phyloP scores from a whole-genome alignment of 2,888 invertebrate genomes.

The Lithophane socia region DNA sequence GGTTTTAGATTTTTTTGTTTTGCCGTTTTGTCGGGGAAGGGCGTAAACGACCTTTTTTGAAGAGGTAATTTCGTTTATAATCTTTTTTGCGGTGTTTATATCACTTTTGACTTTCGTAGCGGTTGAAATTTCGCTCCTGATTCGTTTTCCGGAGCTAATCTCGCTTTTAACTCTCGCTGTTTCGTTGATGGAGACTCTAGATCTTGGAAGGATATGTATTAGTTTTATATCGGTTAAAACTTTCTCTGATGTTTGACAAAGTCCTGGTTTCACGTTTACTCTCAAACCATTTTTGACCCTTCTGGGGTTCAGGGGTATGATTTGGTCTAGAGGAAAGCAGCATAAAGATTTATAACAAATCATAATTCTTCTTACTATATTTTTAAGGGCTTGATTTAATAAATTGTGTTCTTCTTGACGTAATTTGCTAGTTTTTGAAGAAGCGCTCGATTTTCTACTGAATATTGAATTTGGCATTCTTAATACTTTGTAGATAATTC shows the following conservation, averaged over 20 bases:
- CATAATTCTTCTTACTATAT: conserved; percentile 25
- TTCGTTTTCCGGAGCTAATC: neutral
- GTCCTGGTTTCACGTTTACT: neutral
- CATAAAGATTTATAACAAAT: conserved; percentile 53
- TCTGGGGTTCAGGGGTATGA: conserved; percentile 29
- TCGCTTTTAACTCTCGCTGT: conserved; percentile 10
- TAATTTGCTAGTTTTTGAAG: conserved; percentile 7
- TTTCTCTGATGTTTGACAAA: conserved; percentile 9
- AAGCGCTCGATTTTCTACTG: conserved; percentile 24
- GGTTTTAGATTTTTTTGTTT: conserved; percentile 2
- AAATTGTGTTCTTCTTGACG: neutral
- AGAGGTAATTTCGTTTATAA: neutral
- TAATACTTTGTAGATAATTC: neutral
- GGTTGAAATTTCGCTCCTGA: neutral
- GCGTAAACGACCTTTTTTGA: neutral
- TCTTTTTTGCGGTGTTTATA: neutral
- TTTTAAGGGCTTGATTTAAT: conserved; percentile 18
- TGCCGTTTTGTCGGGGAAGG: neutral
- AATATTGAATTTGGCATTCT: conserved; percentile 40
- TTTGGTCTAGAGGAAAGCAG: conserved; percentile 57
- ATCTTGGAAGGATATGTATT: conserved; percentile 38
- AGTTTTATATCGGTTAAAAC: conserved; percentile 13
- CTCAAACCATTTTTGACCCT: neutral
- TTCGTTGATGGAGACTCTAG: conserved; percentile 21
- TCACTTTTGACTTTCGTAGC: conserved; percentile 4